phyloP scores from a whole-genome alignment of 2,113 vertebrate species.

The Leiothrix lutea region DNA sequence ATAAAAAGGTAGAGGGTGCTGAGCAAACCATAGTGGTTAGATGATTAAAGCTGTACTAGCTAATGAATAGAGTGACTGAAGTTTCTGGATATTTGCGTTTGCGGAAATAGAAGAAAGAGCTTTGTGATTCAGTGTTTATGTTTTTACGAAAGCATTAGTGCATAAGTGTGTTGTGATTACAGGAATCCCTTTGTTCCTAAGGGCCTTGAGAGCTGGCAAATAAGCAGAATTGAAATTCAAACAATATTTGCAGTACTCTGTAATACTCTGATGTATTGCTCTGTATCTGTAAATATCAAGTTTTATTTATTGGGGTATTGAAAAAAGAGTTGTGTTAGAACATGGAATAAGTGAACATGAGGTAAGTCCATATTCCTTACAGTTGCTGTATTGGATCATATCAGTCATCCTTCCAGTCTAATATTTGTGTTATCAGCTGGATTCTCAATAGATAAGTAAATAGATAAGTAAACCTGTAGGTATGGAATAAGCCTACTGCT shows the following conservation, averaged over 20 bases:
- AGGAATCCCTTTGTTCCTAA: constrained; percentile 9
- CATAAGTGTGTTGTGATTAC: not conserved
- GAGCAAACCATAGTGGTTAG: not conserved
- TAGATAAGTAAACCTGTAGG: not conserved
- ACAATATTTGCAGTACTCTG: not conserved
- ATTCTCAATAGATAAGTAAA: not conserved
- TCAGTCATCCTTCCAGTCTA: not conserved
- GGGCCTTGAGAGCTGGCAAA: not conserved
- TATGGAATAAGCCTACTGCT: not conserved
- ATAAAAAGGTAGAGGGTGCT: not conserved
- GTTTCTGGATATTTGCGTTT: not conserved
- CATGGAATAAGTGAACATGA: not conserved
- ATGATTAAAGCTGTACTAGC: not conserved
- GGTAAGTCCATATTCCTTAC: not conserved
- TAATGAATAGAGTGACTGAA: not conserved
- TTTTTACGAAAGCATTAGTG: not conserved
- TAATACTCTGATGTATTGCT: not conserved
- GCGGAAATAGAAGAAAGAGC: not conserved
- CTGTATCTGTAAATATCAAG: not conserved
- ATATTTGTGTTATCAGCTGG: not conserved
- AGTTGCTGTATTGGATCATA: fast-evolving
- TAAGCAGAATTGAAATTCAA: not conserved
- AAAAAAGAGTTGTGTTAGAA: not conserved
- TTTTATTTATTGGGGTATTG: not conserved
- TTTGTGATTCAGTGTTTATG: not conserved